phyloP scores from a whole-genome alignment of 2,113 vertebrate species.

The Sclerurus mexicanus region DNA sequence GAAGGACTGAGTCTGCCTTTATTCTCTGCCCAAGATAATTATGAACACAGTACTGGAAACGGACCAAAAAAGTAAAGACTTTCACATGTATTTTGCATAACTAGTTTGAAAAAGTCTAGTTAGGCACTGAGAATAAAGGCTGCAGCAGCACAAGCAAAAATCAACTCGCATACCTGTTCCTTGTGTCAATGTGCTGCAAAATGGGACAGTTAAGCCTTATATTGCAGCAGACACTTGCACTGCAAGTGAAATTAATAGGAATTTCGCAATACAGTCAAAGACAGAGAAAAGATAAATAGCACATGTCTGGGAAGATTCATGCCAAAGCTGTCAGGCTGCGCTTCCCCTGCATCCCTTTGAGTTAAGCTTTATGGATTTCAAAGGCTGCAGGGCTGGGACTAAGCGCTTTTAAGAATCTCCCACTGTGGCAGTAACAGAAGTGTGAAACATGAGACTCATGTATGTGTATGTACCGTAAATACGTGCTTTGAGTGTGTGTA shows the following conservation, averaged over 20 bases:
- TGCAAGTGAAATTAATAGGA: background rate
- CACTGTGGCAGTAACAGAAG: background rate
- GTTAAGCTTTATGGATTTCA: background rate
- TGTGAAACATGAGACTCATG: background rate
- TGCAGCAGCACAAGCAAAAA: background rate
- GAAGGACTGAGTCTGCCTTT: background rate
- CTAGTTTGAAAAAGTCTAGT: background rate
- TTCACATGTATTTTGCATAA: background rate
- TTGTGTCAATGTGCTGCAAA: background rate
- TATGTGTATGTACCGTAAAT: background rate
- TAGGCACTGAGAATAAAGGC: background rate
- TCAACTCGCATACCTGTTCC: background rate
- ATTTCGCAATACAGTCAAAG: background rate
- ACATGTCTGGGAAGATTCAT: background rate
- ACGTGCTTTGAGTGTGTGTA: accelerated
- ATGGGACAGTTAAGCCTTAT: background rate
- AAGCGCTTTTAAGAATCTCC: background rate
- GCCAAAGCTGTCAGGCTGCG: background rate
- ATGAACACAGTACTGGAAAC: background rate
- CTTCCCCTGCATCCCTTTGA: background rate
- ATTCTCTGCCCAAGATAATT: background rate
- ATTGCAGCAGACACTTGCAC: background rate
- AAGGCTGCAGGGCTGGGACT: background rate
- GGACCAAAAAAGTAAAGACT: background rate
- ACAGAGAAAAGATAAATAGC: background rate